Base-by-base conservation (phyloP, 2,888 invertebrate species). In the Phyto melanocephala region DNA sequence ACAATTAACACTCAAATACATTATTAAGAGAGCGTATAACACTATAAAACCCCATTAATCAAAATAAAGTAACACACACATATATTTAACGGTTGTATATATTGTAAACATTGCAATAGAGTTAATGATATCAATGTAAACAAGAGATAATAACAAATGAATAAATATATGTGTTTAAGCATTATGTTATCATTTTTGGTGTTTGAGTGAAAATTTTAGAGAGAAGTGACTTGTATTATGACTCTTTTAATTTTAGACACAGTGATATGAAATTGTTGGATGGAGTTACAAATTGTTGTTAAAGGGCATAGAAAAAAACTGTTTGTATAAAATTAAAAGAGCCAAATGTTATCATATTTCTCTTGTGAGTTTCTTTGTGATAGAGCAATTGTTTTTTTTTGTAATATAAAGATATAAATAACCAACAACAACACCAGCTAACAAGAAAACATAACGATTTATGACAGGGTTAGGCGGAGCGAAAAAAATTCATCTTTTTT, bases 401-500 rank as follows among this genome's bases (percentile, higher is more conserved):
- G 37, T 22, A 68, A 54, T 50, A 63, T 71, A 35, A 54, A 60
- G 35, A 33, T 62, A 40, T 22, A 63, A 37, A 47, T 33, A 62
- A 17, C 37, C 56, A 84, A 79, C 60, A 80, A 68, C 62, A 42
- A 65, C 15, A 60, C 0, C 54, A 50, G 60, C 58, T 79, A 82
- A 83, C 75, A 81, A 80, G 77, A 82, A 81, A 83, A 81, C 62
- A 81, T 78, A 78, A 85, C 86, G 88, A 90, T 89, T 91, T 91
- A 91, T 91, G 91, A 91, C 91, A 91, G 90, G 89, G 87, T 90
- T 90, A 91, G 91, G 91, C 91, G 91, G 91, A 89, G 91, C 91
- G 88, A 88, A 88, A 84, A 86, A 84, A 63, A 63, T 71, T 40
- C 63, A 82, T 63, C 65, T 83, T 84, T 81, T 77, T 76, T 22